A percentile compares a stretch with the other conserved stretches of the same genome.
Conservation (phyloP, 2,888 invertebrate species). For the Silvanus unidentatus region DNA sequence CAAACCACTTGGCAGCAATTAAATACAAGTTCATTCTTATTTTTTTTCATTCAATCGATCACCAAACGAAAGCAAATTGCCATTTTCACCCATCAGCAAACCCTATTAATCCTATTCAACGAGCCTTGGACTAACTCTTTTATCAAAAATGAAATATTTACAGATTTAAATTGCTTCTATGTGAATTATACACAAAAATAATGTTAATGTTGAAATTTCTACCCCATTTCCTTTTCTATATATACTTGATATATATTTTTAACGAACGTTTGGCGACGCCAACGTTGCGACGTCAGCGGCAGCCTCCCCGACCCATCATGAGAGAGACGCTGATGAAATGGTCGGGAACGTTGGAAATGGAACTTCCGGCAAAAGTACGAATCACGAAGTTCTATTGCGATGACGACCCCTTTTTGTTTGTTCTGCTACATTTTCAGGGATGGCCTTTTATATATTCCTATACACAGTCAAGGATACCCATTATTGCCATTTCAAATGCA, state of each 20-base stretch:
- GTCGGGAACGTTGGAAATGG: slow-evolving; percentile 26
- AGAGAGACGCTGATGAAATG: slow-evolving; percentile 27
- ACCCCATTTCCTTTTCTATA: slow-evolving; percentile 33
- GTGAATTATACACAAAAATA: slow-evolving; percentile 19
- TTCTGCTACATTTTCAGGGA: not conserved
- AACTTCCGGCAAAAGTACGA: slow-evolving; percentile 24
- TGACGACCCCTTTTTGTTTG: not conserved
- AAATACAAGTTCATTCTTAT: slow-evolving; percentile 12
- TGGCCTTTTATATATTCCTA: too few species aligned
- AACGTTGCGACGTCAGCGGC: slow-evolving; percentile 29
- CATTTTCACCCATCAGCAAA: not conserved
- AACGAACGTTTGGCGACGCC: slow-evolving; percentile 31
- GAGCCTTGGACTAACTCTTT: too few species aligned
- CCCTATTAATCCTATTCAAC: too few species aligned
- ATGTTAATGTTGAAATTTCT: slow-evolving; percentile 30
- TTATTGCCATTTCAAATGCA: slow-evolving; percentile 1
- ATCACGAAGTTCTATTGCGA: not conserved
- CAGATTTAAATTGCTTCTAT: slow-evolving; percentile 10
- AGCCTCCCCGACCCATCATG: slow-evolving; percentile 23
- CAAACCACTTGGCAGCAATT: slow-evolving; percentile 29
- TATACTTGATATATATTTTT: slow-evolving; percentile 23
- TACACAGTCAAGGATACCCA: not conserved
- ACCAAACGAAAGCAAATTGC: too few species aligned
- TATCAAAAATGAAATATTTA: not conserved
- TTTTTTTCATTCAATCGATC: not conserved